Evolutionary conservation across 2,888 invertebrate species (phyloP).

Genomic region (Noctua comes): DNA sequence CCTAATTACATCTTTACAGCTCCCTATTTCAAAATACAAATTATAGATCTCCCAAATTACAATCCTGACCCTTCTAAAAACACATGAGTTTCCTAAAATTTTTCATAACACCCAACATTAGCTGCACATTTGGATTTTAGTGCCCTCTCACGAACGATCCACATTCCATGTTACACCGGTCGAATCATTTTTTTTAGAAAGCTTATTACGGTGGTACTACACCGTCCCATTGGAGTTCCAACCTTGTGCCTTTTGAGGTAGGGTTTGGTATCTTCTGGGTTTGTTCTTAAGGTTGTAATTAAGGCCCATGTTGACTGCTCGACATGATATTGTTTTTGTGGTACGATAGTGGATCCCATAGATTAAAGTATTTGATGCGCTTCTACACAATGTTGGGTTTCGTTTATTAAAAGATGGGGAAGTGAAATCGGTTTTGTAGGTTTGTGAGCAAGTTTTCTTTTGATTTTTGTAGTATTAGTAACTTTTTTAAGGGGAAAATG

Average conservation of each 20-base stretch:
- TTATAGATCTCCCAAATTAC: conserved; percentile 11
- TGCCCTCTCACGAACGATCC: conserved; percentile 79
- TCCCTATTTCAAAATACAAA: neutral
- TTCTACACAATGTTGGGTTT: conserved; percentile 65
- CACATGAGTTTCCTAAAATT: conserved; percentile 64
- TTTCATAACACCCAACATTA: conserved; percentile 71
- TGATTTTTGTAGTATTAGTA: neutral
- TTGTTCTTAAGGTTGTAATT: conserved; percentile 78
- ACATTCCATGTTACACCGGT: conserved; percentile 85
- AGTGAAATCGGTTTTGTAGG: conserved; percentile 31
- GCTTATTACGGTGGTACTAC: conserved; percentile 77
- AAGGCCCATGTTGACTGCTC: conserved; percentile 82
- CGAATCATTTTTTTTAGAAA: conserved; percentile 87
- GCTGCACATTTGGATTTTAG: conserved; percentile 71
- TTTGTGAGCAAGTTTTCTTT: conserved; percentile 17
- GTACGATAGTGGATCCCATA: conserved; percentile 85
- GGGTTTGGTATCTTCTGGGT: conserved; percentile 61
- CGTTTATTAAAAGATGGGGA: conserved; percentile 59
- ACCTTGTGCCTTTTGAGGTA: conserved; percentile 60
- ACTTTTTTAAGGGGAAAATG: neutral
- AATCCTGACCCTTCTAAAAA: neutral
- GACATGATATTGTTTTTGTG: conserved; percentile 89
- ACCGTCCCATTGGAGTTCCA: conserved; percentile 49
- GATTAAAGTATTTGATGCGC: conserved; percentile 82
- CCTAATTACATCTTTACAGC: too few relatives aligned